phyloP scores from a whole-genome alignment of 2,797 vertebrate genomes.

The Esox masquinongy region DNA sequence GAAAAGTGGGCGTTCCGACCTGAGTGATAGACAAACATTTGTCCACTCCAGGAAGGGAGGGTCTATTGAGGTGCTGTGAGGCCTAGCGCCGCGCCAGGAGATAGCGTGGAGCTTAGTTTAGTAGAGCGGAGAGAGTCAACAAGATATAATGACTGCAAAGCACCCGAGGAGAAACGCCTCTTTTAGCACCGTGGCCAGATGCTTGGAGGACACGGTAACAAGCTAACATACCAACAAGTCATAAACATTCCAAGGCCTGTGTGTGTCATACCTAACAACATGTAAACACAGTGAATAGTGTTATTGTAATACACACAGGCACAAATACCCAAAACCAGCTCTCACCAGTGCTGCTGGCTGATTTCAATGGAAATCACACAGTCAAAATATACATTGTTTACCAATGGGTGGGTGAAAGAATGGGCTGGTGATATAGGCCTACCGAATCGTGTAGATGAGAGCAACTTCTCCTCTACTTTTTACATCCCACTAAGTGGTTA shows the following conservation, averaged over 20 bases:
- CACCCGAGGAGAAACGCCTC: slow-evolving; percentile 1
- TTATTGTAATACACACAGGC: not conserved
- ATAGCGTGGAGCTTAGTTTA: slow-evolving; percentile 5
- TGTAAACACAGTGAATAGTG: not conserved
- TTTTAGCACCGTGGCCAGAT: not conserved
- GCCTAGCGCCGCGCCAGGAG: not conserved
- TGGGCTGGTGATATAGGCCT: not conserved
- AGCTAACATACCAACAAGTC: not conserved
- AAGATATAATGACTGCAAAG: not conserved
- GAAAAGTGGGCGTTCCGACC: not conserved
- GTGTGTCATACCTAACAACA: slow-evolving; percentile 8
- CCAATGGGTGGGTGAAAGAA: not conserved
- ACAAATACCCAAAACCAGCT: not conserved
- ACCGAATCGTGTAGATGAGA: not conserved
- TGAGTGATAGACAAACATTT: slow-evolving; percentile 30
- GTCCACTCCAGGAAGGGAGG: slow-evolving; percentile 11
- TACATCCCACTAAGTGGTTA: slow-evolving; percentile 17
- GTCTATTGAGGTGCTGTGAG: slow-evolving; percentile 12
- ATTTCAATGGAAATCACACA: not conserved
- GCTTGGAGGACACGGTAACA: not conserved
- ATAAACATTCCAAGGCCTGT: not conserved
- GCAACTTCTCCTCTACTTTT: slow-evolving; percentile 13
- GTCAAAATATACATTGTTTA: not conserved
- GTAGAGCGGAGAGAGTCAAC: not conserved
- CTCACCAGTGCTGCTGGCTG: not conserved